phyloP scores from a whole-genome alignment of 2,888 invertebrate species.

The Coelinius sp. region DNA sequence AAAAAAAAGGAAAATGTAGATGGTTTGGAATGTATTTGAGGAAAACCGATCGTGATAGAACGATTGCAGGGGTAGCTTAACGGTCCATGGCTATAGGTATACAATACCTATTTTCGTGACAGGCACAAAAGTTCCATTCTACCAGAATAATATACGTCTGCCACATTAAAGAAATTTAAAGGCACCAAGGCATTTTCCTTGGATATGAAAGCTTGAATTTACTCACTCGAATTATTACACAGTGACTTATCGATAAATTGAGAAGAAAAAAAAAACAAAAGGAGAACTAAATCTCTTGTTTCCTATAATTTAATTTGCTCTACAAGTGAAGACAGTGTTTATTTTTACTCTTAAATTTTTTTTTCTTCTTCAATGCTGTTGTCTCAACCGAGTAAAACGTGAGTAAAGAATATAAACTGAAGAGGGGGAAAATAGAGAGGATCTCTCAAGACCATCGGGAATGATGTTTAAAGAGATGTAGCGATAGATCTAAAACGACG shows the following conservation, averaged over 20 bases:
- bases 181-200: constrained; percentile 48
- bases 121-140: neutral
- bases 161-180: constrained; percentile 65
- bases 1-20: neutral
- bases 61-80: neutral
- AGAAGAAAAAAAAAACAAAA: too few species aligned
- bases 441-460: neutral
- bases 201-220: constrained; percentile 65
- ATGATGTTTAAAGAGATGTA: neutral
- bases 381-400: neutral
- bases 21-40: neutral
- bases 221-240: constrained; percentile 43
- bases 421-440: neutral
- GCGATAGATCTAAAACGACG: neutral
- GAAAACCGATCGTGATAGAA: constrained; percentile 2
- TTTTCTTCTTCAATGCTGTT: neutral
- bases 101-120: neutral
- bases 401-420: neutral
- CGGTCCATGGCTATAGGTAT: neutral
- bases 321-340: too few species aligned
- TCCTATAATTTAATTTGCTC: too few species aligned
- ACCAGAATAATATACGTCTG: constrained; percentile 56
- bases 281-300: too few species aligned
- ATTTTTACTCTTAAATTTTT: neutral
- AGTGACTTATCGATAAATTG: neutral